Conservation (phyloP, 2,797 vertebrate species). For the Gambusia yucatana region DNA sequence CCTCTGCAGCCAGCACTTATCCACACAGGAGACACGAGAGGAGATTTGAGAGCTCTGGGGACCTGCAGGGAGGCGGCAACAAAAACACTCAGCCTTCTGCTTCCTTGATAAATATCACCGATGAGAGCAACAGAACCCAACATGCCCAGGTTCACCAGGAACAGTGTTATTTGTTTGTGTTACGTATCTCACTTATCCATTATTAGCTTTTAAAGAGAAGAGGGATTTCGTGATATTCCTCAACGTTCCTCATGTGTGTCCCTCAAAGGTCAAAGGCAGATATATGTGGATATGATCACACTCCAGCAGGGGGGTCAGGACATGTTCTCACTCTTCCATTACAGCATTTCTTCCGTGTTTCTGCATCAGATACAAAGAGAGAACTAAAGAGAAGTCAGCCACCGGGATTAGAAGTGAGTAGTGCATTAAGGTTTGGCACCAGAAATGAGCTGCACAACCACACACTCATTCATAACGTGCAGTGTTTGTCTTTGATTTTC, state of each 20-base stretch:
- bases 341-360: conserved; percentile 23
- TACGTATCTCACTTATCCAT: conserved; percentile 56
- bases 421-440: conserved; percentile 29
- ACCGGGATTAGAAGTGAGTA: conserved; percentile 35
- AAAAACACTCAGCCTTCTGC: conserved; percentile 66
- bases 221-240: conserved; percentile 14
- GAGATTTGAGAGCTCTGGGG: conserved; percentile 80
- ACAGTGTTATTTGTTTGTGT: conserved; percentile 65
- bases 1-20: conserved; percentile 81
- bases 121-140: conserved; percentile 64
- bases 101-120: conserved; percentile 77
- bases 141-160: conserved; percentile 64
- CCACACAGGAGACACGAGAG: conserved; percentile 76
- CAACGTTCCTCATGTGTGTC: conserved; percentile 36
- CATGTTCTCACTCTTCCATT: conserved; percentile 6
- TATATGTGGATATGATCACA: conserved; percentile 29
- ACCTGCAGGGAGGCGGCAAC: conserved; percentile 77
- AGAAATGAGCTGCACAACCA: conserved; percentile 41
- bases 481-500: conserved; percentile 45
- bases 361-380: conserved; percentile 26
- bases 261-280: conserved; percentile 60
- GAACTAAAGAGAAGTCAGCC: conserved; percentile 21
- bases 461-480: conserved; percentile 35
- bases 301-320: conserved; percentile 3
- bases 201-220: conserved; percentile 57